Evolutionary conservation across 2,113 vertebrate species (phyloP).

Genomic region (Oryzias celebensis): DNA sequence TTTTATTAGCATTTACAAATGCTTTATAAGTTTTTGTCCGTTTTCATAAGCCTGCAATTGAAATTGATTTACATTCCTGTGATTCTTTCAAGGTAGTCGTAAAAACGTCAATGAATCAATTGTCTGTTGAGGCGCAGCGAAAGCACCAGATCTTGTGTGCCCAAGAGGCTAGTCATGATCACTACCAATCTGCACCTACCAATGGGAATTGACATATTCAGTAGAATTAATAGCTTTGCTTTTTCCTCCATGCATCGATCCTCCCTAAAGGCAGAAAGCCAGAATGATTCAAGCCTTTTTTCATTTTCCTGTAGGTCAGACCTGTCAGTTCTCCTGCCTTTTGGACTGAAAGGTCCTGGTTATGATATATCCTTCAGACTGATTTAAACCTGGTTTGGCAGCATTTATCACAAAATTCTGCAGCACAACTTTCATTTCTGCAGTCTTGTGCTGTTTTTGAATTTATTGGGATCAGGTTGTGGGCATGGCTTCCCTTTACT

Average conservation of each 20-base stretch:
- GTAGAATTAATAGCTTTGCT: conserved; percentile 67
- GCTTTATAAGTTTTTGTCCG: conserved; percentile 3
- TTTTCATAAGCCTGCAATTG: conserved; percentile 57
- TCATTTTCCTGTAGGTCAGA: conserved; percentile 65
- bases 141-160: conserved; percentile 39
- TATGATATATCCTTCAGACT: conserved; percentile 61
- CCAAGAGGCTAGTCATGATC: conserved; percentile 61
- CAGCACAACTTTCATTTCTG: conserved; percentile 26
- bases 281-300: conserved; percentile 46
- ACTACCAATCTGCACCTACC: conserved; percentile 59
- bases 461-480: conserved; percentile 61
- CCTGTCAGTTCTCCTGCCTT: conserved; percentile 51
- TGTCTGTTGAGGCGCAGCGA: conserved; percentile 47
- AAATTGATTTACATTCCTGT: conserved; percentile 65
- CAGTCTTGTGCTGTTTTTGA: conserved; percentile 18
- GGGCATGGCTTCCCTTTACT: conserved; percentile 11
- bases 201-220: conserved; percentile 69
- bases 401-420: conserved; percentile 54
- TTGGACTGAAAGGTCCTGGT: conserved; percentile 50
- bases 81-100: conserved; percentile 60
- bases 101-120: conserved; percentile 69
- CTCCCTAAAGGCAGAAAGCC: conserved; percentile 52
- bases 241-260: conserved; percentile 64
- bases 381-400: conserved; percentile 62
- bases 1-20: no score